phyloP scores from a whole-genome alignment of 2,113 vertebrate species.

The Hemibagrus wyckioides region DNA sequence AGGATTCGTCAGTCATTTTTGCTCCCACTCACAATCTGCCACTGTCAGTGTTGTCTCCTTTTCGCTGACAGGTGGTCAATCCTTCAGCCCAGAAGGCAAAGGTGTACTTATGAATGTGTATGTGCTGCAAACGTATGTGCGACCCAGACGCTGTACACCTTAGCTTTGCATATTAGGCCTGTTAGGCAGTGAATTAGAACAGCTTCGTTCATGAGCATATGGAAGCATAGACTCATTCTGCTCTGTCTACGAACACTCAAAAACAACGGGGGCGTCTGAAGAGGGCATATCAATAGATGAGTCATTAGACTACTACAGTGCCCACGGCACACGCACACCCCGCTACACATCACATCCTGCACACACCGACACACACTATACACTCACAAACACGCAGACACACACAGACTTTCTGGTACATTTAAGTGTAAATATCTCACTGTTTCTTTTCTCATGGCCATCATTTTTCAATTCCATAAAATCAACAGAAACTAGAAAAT shows the following conservation, averaged over 20 bases:
- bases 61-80: conserved; percentile 48
- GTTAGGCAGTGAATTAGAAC: conserved; percentile 27
- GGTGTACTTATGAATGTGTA: conserved; percentile 38
- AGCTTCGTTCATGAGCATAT: conserved; percentile 40
- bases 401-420: conserved; percentile 1
- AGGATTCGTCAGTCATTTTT: conserved; percentile 52
- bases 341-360: conserved; percentile 23
- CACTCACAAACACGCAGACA: conserved; percentile 32
- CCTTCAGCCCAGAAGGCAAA: conserved; percentile 43
- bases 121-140: background rate
- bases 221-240: conserved; percentile 34
- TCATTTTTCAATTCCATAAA: background rate
- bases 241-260: conserved; percentile 35
- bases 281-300: conserved; percentile 45
- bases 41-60: conserved; percentile 40
- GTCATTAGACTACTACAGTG: conserved; percentile 48
- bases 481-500: background rate
- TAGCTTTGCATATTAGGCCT: conserved; percentile 18
- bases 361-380: conserved; percentile 33
- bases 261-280: conserved; percentile 48
- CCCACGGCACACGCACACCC: conserved; percentile 37
- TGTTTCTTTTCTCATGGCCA: background rate
- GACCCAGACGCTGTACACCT: conserved; percentile 35
- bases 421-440: background rate
- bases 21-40: conserved; percentile 56